These are phyloP conservation scores for Drosophila kuntzei DNA, from an alignment of 2,888 invertebrate species.

Conservation along the genomic window DNA sequence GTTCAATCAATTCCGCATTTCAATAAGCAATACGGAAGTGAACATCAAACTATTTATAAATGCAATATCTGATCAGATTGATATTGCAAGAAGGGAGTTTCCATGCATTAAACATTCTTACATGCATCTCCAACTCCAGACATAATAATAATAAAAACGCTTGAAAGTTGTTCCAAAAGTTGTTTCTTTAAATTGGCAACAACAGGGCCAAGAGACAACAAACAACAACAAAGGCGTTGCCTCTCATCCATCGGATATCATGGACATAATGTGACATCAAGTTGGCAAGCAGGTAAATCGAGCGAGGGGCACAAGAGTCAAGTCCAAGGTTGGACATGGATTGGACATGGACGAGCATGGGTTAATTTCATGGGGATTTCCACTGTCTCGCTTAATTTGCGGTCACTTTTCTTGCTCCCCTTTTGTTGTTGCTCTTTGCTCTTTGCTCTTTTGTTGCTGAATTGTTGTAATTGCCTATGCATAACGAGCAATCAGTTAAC, in stretches of 20 bases:
- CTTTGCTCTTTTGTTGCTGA: conserved; percentile 19
- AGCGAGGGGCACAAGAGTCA: conserved; percentile 49
- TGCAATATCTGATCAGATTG: conserved; percentile 28
- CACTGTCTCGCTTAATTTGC: conserved; percentile 31
- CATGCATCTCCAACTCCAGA: conserved; percentile 29
- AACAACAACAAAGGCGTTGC: conserved; percentile 34
- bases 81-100: conserved; percentile 37
- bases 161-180: conserved; percentile 76
- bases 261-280: conserved; percentile 50
- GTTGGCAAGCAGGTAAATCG: conserved; percentile 22
- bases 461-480: conserved; percentile 14
- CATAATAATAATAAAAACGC: conserved; percentile 34
- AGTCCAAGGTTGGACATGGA: conserved; percentile 68
- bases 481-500: conserved; percentile 45
- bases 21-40: conserved; percentile 68
- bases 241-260: conserved; percentile 20
- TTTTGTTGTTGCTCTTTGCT: not conserved
- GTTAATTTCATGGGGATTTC: conserved; percentile 36
- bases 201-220: conserved; percentile 20
- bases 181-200: conserved; percentile 39
- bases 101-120: conserved; percentile 34
- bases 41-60: conserved; percentile 30
- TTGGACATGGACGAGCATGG: conserved; percentile 35
- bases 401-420: conserved; percentile 11
- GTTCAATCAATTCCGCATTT: conserved; percentile 43